Evolutionary conservation across 2,797 vertebrate genomes (phyloP).

Genomic region (Periparus ater): DNA sequence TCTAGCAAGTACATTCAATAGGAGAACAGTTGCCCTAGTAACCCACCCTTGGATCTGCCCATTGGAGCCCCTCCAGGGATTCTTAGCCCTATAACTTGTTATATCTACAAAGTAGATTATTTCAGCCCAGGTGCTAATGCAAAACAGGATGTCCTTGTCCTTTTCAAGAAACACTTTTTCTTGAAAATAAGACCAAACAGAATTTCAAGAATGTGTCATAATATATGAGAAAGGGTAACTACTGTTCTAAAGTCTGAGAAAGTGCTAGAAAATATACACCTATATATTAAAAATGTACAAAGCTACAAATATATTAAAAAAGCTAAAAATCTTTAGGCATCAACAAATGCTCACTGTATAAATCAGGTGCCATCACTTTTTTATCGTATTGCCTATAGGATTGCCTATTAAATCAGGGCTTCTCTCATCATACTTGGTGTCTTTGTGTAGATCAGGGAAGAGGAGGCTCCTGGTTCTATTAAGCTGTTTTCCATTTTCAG

Average conservation of each 20-base stretch:
- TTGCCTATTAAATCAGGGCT: background rate
- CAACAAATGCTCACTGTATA: background rate
- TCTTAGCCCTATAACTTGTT: background rate
- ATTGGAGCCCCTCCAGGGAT: background rate
- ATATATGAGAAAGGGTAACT: background rate
- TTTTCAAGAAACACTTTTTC: background rate
- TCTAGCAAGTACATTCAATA: background rate
- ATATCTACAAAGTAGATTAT: background rate
- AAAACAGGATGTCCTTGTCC: background rate
- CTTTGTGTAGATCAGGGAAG: background rate
- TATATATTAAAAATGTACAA: background rate
- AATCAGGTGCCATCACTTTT: background rate
- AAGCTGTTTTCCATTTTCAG: background rate
- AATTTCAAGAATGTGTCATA: background rate
- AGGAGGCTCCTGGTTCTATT: background rate
- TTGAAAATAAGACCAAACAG: background rate
- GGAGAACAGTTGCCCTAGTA: background rate
- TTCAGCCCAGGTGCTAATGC: background rate
- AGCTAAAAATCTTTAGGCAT: background rate
- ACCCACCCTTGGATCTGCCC: background rate
- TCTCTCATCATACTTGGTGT: background rate
- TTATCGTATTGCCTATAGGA: background rate
- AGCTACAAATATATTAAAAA: background rate
- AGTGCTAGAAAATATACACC: background rate
- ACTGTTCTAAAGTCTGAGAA: background rate